These are phyloP conservation scores for Papilio elwesi DNA, from an alignment of 2,888 invertebrate species.

Conservation along the genomic window DNA sequence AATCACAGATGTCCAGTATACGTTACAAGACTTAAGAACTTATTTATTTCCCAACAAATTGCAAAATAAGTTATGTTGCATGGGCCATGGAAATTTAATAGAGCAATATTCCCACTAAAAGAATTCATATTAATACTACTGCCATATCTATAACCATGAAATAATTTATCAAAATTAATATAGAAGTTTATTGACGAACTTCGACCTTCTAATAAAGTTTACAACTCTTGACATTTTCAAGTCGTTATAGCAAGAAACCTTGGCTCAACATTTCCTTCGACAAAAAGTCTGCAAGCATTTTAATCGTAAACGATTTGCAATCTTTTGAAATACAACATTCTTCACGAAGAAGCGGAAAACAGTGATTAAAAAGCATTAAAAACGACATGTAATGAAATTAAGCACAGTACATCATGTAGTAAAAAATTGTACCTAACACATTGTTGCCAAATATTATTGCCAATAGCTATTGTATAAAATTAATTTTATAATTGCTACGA, in stretches of 20 bases:
- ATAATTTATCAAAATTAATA: not conserved
- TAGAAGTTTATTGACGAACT: conserved; percentile 16
- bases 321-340: not conserved
- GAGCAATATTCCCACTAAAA: not conserved
- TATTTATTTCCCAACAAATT: not conserved
- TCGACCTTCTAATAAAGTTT: conserved; percentile 21
- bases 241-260: conserved; percentile 18
- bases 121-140: not conserved
- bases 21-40: not conserved
- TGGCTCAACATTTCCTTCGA: conserved; percentile 19
- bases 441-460: not conserved
- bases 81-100: not conserved
- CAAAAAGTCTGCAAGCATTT: conserved; percentile 8
- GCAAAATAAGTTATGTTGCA: not conserved
- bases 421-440: no score
- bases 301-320: not conserved
- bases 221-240: conserved; percentile 22
- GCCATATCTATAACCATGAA: not conserved
- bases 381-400: not conserved
- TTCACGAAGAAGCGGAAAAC: conserved; percentile 7
- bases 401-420: not conserved
- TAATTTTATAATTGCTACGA: no score
- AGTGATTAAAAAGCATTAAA: not conserved
- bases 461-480: not conserved
- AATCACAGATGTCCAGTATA: no score